Base-by-base conservation (phyloP, 2,888 invertebrate species). In the Kuschelorhynchus macadamiae region DNA sequence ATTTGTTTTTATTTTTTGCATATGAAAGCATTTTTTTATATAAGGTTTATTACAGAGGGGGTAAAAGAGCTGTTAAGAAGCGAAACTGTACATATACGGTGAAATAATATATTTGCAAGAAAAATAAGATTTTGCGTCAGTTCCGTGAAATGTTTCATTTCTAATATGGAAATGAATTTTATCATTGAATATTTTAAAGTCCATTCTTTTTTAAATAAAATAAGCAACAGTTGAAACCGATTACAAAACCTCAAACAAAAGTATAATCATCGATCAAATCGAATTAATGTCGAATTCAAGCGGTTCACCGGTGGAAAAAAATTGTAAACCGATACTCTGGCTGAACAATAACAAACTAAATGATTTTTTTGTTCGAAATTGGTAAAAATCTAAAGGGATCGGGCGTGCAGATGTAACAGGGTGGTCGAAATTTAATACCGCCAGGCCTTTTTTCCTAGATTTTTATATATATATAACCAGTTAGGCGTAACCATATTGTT, bases 361-460 rank as follows among this genome's bases (percentile, higher is more conserved):
- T 55, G 55, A 55, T 41, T 55, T 55, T n/a, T 53, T 55, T 55
- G 42, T 55, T 42, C 42, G 55, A 30, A 55, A 55, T 55, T 41
- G 55, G 55, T 42, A 30, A 55, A 55, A 42, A 25, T 42, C 17
- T n/a, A 30, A 41, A 42, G 55, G 55, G 39, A 52, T 55, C n/a
- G 14, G 39, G 25, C 41, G 30, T 42, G 55, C 55, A 55, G 42
- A 55, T 55, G 55, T 42, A 41, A 41, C 30, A 55, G 42, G 55
- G 55, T 55, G 55, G 42, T 39, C 55, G 55, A 42, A 9, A 55
- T 55, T 42, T 20, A 36, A 55, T 55, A 55, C 12, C 8, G 11
- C 17, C 11, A 14, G 14, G 39, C 25, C 14, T 42, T 55, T 41
- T 14, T 55, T 55, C 17, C 36, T 30, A 9, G 17, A 18, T 36